Evolutionary conservation across 1,140 invertebrate genomes (phyloP), one percentile per base, ranked within the genome.

Genomic region (Caenorhabditis briggsae): DNA sequence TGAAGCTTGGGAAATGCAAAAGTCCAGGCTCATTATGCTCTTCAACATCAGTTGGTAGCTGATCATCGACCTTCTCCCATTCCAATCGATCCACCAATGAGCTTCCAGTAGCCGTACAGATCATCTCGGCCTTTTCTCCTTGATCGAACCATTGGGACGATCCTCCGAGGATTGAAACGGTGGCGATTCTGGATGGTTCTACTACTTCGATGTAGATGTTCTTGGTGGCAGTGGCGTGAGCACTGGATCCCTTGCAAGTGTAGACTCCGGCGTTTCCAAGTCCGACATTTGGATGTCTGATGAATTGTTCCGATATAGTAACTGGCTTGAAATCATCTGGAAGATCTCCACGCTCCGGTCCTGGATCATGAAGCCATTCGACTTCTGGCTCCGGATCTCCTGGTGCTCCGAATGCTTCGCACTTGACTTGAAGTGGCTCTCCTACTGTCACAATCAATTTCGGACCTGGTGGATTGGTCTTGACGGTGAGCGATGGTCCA

Each of bases 301-400:
- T 89, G 86, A 92, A 92, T 83, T 92, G 91, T 83, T 92, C 91
- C 18, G 90, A 90, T 83, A 92, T 92, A 46, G 91, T 92, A 33
- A 92, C 88, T 18, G 91, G 91, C 33, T 90, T 88, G 88, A 88
- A 92, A 83, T 92, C 91, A 78, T 92, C 91, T 23, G 91, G 91
- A n/a, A 92, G 86, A 89, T 92, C 91, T 78, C 91, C 91, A 46
- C 91, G 90, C 64, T 92, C 90, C 83, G 91, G 91, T 88, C 91
- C 91, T 46, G 91, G 91, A 25, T 92, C 91, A 84, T 92, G 91
- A 46, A 92, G 90, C 91, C 91, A 92, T 91, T 92, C 91, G 23
- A 92, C 91, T 59, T 92, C 91, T n/a, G 91, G 91, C 41, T 91
- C 91, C 18, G 91, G 91, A 46, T 92, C 91, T 55, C 91, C 85